Conservation (phyloP, 2,113 vertebrate species). For the Coptodon rendalli region DNA sequence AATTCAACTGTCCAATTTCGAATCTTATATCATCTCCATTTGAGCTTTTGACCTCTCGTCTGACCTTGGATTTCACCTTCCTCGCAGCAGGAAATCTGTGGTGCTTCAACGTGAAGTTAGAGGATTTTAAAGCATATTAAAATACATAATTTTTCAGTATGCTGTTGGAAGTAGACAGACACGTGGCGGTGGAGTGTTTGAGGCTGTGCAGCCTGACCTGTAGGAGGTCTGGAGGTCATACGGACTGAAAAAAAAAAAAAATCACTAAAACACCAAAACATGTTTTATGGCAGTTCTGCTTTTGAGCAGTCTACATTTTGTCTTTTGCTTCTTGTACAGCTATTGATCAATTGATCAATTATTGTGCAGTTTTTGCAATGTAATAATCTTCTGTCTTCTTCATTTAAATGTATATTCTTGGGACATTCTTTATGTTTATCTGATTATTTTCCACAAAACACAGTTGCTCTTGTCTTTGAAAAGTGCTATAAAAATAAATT, state of each 20-base stretch:
- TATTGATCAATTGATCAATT: neutral
- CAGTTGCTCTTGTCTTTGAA: neutral
- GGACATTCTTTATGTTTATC: neutral
- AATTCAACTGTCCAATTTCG: neutral
- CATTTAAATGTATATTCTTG: neutral
- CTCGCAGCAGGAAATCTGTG: neutral
- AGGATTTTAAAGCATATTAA: neutral
- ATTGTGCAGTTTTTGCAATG: neutral
- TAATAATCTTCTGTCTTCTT: neutral
- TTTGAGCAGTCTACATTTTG: neutral
- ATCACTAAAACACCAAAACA: neutral
- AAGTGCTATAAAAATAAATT: neutral
- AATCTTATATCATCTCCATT: neutral
- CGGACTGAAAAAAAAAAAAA: neutral
- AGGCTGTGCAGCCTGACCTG: neutral
- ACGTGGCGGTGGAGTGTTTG: rapidly evolving
- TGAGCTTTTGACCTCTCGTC: neutral
- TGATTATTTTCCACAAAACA: neutral
- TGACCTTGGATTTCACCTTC: neutral
- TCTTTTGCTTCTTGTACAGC: neutral
- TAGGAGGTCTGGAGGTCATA: neutral
- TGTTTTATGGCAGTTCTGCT: neutral
- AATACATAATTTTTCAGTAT: neutral
- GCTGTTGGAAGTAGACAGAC: neutral
- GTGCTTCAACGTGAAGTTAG: neutral